Percentiles rank a stretch among this genome's conserved stretches.
Conservation (phyloP, 2,888 invertebrate genomes). For the Plusia festucae region DNA sequence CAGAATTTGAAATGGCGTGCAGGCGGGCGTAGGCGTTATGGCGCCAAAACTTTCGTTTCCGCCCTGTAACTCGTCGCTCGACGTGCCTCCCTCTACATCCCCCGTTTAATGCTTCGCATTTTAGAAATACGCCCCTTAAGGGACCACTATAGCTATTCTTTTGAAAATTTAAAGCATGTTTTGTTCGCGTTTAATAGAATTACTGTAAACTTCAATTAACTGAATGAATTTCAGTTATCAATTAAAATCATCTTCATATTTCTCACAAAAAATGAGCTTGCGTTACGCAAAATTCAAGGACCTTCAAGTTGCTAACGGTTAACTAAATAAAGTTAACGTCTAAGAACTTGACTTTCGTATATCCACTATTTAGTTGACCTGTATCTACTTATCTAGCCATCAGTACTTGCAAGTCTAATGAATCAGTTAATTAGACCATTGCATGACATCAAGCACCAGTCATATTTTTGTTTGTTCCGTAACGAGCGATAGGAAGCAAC, state of each 20-base stretch:
- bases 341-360: not conserved
- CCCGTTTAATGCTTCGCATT: conserved; percentile 43
- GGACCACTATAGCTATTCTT: conserved; percentile 17
- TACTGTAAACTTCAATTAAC: conserved; percentile 6
- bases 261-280: not conserved
- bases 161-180: conserved; percentile 20
- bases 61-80: conserved; percentile 60
- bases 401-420: conserved; percentile 1
- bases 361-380: not conserved
- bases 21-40: conserved; percentile 48
- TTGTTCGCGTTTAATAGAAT: conserved; percentile 15
- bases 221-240: not conserved
- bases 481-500: not conserved
- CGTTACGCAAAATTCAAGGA: not conserved
- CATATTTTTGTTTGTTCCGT: conserved; percentile 12
- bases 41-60: conserved; percentile 70
- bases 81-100: conserved; percentile 44
- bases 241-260: not conserved
- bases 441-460: conserved; percentile 3
- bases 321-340: not conserved
- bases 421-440: conserved; percentile 7
- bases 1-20: conserved; percentile 34
- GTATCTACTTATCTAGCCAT: not conserved
- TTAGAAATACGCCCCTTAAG: conserved; percentile 48
- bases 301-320: not conserved